Evolutionary conservation across 2,113 vertebrate genomes (phyloP).

Genomic region (Forbesichthys papilliferus): DNA sequence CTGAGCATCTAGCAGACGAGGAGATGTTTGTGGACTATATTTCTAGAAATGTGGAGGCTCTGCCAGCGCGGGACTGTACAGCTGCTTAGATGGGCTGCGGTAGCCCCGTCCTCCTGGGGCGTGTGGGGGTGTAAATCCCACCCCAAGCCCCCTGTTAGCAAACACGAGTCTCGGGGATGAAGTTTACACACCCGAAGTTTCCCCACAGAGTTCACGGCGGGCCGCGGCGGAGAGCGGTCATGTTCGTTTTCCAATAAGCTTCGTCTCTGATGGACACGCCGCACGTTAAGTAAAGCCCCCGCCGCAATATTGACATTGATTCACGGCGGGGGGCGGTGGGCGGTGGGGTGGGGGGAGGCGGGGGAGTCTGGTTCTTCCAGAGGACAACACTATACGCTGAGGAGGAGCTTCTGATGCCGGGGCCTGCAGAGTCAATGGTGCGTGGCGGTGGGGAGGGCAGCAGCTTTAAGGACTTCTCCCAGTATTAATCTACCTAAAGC

Average conservation of each 20-base stretch:
- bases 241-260: slow-evolving; percentile 71
- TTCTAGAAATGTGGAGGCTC: no score
- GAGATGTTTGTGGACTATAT: no score
- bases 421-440: slow-evolving; percentile 53
- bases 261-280: slow-evolving; percentile 62
- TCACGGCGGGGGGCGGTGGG: slow-evolving; percentile 31
- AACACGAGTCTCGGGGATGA: slow-evolving; percentile 39
- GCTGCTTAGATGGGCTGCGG: no score
- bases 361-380: neutral
- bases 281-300: slow-evolving; percentile 69
- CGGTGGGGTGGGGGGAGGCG: neutral
- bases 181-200: slow-evolving; percentile 51
- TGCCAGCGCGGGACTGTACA: no score
- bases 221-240: slow-evolving; percentile 8
- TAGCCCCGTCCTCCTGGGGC: slow-evolving; percentile 16
- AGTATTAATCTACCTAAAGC: slow-evolving; percentile 69
- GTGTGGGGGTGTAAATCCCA: slow-evolving; percentile 38
- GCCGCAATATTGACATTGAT: slow-evolving; percentile 76
- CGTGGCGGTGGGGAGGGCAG: slow-evolving; percentile 31
- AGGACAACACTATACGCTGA: slow-evolving; percentile 34
- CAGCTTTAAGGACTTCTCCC: slow-evolving; percentile 51
- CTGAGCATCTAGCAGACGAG: no score
- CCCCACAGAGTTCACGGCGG: slow-evolving; percentile 32
- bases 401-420: slow-evolving; percentile 66
- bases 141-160: slow-evolving; percentile 35